Base-by-base conservation (phyloP, 2,888 invertebrate genomes). In the Punctoribates punctum region DNA sequence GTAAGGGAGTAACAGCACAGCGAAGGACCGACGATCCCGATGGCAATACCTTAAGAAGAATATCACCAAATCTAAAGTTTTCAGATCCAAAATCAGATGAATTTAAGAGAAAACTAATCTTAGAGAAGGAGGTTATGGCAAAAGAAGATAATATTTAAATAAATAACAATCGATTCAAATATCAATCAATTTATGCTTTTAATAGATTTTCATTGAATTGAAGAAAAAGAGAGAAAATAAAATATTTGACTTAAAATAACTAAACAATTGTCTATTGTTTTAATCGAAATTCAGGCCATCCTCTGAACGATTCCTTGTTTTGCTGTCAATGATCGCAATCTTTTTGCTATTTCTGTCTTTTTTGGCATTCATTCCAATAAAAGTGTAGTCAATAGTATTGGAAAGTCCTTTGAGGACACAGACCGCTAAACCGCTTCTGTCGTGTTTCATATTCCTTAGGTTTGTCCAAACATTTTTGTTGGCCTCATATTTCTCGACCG, bases 401-500 rank as follows among this genome's bases (percentile, higher is more conserved):
- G 84, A 82, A 17, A 84, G 86, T 4, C 90, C 91, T n/a, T 88
- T 85, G 60, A 93, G 85, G 0, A 92, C 91, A 83, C 92, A 92
- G 0, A 91, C 92, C 81, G 90, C 89, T 38, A 93, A 85, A 0
- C 92, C 93, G 75, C 92, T 92, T 23, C 93, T 87, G 83, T 91
- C 91, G 51, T 92, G 84, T 83, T 91, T 91, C 91, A 93, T 92
- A 13, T 90, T 89, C 0, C 90, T 88, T 0, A 90, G 90, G 80
- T 87, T 51, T 5, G 48, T 25, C 90, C 90, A 90, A 82, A 87
- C 87, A 81, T 88, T 87, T 0, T 86, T 86, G 75, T 87, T 86
- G 0, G 87, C 87, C 81, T 92, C 91, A 83, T 90, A 93, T 82
- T 89, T 90, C 83, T 93, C 93, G 78, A 92, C 92, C 82, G 87